Conservation (phyloP, 2,888 invertebrate species). For the Ennomos erosarius region DNA sequence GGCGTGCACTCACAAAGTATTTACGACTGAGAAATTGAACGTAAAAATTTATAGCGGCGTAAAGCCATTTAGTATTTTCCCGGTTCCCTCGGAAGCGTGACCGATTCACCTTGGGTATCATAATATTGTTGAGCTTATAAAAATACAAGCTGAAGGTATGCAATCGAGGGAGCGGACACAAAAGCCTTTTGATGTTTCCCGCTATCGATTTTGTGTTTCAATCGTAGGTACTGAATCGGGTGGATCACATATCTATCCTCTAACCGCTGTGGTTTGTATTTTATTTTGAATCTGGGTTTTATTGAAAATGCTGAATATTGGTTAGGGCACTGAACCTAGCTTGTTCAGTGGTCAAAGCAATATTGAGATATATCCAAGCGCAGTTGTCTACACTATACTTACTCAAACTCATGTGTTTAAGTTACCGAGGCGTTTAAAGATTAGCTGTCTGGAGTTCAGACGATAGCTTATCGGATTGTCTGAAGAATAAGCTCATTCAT, state of each 20-base stretch:
- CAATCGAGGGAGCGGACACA: constrained; percentile 25
- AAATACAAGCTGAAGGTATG: constrained; percentile 27
- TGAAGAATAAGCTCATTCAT: constrained; percentile 17
- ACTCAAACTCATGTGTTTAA: constrained; percentile 2
- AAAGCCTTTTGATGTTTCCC: constrained; percentile 30
- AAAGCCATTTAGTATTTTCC: constrained; percentile 50
- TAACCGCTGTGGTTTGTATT: constrained; percentile 10
- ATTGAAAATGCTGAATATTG: constrained; percentile 2
- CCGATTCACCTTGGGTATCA: constrained; percentile 25
- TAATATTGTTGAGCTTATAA: constrained; percentile 23
- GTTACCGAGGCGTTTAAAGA: not conserved
- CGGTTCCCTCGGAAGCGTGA: constrained; percentile 20
- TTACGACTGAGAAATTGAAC: constrained; percentile 57
- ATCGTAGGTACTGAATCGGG: constrained; percentile 27
- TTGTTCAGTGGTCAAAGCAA: not conserved
- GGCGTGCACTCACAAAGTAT: constrained; percentile 46
- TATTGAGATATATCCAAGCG: constrained; percentile 2
- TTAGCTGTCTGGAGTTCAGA: constrained; percentile 8
- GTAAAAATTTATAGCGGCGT: constrained; percentile 56
- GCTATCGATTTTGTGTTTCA: constrained; percentile 36
- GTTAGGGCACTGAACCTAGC: too few species aligned
- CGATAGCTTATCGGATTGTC: constrained; percentile 12
- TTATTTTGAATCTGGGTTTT: constrained; percentile 9
- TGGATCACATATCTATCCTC: constrained; percentile 24
- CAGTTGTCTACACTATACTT: not conserved